Base-by-base conservation (phyloP, 1,140 invertebrate species). In the Ruditapes philippinarum region DNA sequence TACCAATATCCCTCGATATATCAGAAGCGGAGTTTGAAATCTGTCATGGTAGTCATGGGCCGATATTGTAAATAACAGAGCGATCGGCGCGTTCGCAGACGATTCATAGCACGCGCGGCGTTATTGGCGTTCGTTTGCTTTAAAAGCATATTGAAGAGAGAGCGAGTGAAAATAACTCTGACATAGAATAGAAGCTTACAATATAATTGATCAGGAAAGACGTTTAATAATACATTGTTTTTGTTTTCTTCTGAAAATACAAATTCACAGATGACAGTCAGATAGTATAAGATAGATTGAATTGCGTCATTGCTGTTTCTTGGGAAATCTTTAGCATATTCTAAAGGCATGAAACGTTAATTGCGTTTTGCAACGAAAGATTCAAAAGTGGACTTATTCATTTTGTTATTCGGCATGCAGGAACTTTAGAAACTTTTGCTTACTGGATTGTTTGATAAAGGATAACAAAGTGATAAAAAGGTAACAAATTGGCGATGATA, bases 181-280 rank as follows among this genome's bases (percentile, higher is more conserved):
- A 25, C 19, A 62, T 25, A 28, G 57, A 28, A 28, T 28, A 62
- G 57, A 25, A 62, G 42, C n/a, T 28, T 7, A 62, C 25, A 28
- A 62, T 62, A n/a, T 62, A 62, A 62, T 62, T 62, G 22, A 62
- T 28, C n/a, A 45, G 57, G 22, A 62, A 62, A 28, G 25, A 28
- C 57, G 12, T 62, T 62, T 62, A 28, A 62, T 62, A 62, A 62
- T 62, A n/a, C 57, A 62, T 62, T n/a, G n/a, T n/a, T n/a, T n/a
- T 62, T 28, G 57, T n/a, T 62, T 62, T 45, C 42, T 45, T n/a
- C 42, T 45, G 14, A 45, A 45, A 45, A 45, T n/a, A n/a, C n/a
- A 45, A 45, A 45, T 7, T 45, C 5, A 45, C 5, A 5, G 42
- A 45, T 45, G 57, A 62, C 57, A 62, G 25, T 62, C 57, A 28